Evolutionary conservation across 2,113 vertebrate species (phyloP).

Genomic region (Calidris pygmaea): DNA sequence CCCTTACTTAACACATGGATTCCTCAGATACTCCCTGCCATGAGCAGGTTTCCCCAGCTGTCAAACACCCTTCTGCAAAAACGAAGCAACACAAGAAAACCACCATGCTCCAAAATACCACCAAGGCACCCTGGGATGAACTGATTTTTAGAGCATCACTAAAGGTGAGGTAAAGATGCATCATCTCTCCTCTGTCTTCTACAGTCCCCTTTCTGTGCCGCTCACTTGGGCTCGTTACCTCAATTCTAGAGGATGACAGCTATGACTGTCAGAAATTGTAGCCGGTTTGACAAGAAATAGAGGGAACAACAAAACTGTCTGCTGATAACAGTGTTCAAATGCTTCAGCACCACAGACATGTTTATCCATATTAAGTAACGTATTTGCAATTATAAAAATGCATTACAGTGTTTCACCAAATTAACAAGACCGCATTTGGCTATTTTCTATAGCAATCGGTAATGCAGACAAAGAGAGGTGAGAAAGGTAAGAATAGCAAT

Average conservation of each 20-base stretch:
- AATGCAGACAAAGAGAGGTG: background rate
- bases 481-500: background rate
- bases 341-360: background rate
- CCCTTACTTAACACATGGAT: accelerated
- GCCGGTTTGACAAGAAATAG: background rate
- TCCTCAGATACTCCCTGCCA: background rate
- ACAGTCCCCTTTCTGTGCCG: background rate
- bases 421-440: background rate
- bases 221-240: background rate
- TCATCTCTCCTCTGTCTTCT: background rate
- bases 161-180: background rate
- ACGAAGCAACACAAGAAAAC: background rate
- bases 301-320: background rate
- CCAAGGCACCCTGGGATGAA: background rate
- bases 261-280: background rate
- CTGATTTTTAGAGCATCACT: background rate
- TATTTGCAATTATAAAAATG: background rate
- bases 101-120: background rate
- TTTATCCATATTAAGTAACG: background rate
- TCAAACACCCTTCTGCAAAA: background rate
- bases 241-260: background rate
- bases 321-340: background rate
- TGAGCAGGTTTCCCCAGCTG: background rate
- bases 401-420: background rate
- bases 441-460: background rate